phyloP scores from a whole-genome alignment of 2,113 vertebrate species.

The Mustela lutreola region DNA sequence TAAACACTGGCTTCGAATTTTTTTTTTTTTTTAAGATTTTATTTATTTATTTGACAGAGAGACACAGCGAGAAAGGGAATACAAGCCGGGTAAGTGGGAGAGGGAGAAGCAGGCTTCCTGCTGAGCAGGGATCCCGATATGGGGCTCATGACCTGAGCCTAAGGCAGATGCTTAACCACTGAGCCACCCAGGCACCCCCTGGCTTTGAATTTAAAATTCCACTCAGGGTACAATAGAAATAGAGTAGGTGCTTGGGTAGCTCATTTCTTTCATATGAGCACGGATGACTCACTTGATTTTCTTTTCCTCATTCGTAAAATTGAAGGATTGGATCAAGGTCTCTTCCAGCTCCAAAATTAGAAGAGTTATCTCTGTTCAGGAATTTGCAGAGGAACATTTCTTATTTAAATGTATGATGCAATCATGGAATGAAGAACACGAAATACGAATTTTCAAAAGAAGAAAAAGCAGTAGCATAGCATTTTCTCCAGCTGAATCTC shows the following conservation, averaged over 20 bases:
- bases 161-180: no score
- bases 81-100: no score
- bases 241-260: neutral
- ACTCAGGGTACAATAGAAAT: neutral
- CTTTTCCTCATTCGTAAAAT: neutral
- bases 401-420: neutral
- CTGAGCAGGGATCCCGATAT: no score
- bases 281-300: neutral
- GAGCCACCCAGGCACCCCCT: no score
- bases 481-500: slow-evolving; percentile 44
- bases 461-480: neutral
- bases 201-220: neutral
- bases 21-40: neutral
- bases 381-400: neutral
- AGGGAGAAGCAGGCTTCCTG: no score
- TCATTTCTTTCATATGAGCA: slow-evolving; percentile 25
- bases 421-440: neutral
- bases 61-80: no score
- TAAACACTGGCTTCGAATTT: neutral
- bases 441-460: slow-evolving; percentile 24
- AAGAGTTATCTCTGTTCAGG: neutral
- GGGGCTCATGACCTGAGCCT: no score
- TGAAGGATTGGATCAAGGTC: neutral
- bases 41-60: no score
- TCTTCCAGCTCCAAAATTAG: slow-evolving; percentile 4